Base-by-base conservation (phyloP, 2,888 invertebrate genomes). In the Anoplius nigerrimus region DNA sequence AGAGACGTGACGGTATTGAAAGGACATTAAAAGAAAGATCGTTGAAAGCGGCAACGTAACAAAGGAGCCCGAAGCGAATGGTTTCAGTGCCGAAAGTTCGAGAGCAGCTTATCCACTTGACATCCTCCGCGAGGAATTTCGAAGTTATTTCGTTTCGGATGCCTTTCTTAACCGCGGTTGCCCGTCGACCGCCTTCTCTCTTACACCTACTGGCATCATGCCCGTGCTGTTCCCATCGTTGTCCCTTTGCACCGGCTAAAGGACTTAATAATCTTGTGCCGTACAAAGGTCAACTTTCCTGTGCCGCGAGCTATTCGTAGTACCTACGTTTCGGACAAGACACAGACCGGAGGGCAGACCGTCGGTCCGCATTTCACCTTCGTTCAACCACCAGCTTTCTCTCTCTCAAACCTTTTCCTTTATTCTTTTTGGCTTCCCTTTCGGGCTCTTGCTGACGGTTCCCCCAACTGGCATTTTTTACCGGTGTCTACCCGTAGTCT, bases 191-290 rank as follows among this genome's bases (percentile, higher is more conserved):
- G 8, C 34, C 4, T 6, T 34, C 34, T 13, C 11, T n/a, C n/a
- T n/a, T n/a, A n/a, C n/a, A n/a, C n/a, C n/a, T n/a, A n/a, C 34
- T 6, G 69, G 73, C 70, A 79, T 72, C 76, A 62, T 74, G 71
- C 75, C 27, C 61, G 48, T 45, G 74, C 76, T 34, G 48, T 42
- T 13, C 42, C 48, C 16, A 16, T 8, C 16, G 48, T 73, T 51
- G 52, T 68, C 63, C 69, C 65, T 72, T 72, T 70, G 62, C 74
- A 59, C 70, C 61, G 64, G 61, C 79, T 79, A 83, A 85, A 86
- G 82, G 81, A 82, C 83, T 84, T 85, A 86, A 86, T 86, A 86
- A 85, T 83, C 84, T 84, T 81, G 79, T 78, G 70, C 73, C 68
- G 72, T 75, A 84, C 83, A 85, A 85, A 86, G 84, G 86, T 87